Evolutionary conservation across 2,888 invertebrate species (phyloP), one percentile per base, ranked within the genome.

Genomic region (Calephelis perditalis): DNA sequence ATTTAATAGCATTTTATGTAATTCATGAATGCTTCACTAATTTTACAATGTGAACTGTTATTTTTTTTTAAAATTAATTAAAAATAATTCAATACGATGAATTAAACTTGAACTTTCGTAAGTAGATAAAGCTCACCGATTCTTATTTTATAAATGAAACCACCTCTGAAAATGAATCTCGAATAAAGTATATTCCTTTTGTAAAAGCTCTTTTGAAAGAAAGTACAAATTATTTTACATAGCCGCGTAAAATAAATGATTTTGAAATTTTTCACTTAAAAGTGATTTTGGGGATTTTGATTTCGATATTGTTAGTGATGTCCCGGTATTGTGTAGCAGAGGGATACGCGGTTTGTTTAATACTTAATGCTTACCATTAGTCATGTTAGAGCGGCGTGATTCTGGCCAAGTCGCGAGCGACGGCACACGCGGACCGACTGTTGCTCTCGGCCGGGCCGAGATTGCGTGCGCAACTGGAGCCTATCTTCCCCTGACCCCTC

Each of bases 371-470:
- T 88, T 87, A 88, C 89, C 87, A 82, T 84, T 77, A 76, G 81
- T 76, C 86, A 88, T 87, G 78, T 76, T 82, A 79, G 68, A 76
- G 82, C 78, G 75, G 71, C 74, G 79, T 72, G 71, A 72, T 73
- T 71, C 71, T 37, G 69, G 74, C 71, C 77, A 76, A 76, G 74
- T 77, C 74, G 82, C 78, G 76, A 75, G 75, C 78, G 76, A 67
- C 77, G 84, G 85, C 82, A 79, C 82, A 82, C 87, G 81, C 82
- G 83, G 82, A 81, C 87, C 87, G 86, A 89, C 88, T 89, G 88
- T 89, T 89, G 88, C 88, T 85, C 76, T 70, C 75, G 79, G 79
- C 84, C 84, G 79, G 84, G 82, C 73, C 73, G 73, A 68, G 75
- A 70, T 62, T 82, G 85, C 82, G 84, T 75, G 86, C 88, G 87